phyloP scores from a whole-genome alignment of 2,113 vertebrate genomes.

The Anoplopoma fimbria region DNA sequence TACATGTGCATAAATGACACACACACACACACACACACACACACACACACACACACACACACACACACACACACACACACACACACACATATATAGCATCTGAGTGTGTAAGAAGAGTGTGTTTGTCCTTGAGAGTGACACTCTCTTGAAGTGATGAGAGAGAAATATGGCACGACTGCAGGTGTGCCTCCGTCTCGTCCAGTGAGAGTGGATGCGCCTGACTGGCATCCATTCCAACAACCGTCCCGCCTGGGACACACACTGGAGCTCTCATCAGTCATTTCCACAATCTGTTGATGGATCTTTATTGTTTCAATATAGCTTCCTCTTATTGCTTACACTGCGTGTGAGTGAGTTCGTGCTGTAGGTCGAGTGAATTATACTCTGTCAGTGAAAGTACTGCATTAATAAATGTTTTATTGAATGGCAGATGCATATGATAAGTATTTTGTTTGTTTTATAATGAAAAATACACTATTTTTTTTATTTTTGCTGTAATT shows the following conservation, averaged over 20 bases:
- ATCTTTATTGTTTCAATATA: slow-evolving; percentile 44
- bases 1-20: slow-evolving; percentile 26
- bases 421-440: not conserved
- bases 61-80: slow-evolving; percentile 2
- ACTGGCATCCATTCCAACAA: slow-evolving; percentile 63
- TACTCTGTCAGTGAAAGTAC: not conserved
- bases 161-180: slow-evolving; percentile 72
- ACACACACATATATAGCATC: slow-evolving; percentile 16
- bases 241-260: slow-evolving; percentile 38
- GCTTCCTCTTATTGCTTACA: not conserved
- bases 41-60: not conserved
- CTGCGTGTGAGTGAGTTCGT: not conserved
- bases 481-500: not conserved
- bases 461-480: not conserved
- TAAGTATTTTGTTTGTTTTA: not conserved
- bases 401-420: no score
- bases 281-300: slow-evolving; percentile 53
- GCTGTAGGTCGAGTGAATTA: not conserved
- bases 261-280: slow-evolving; percentile 47
- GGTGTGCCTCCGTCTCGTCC: slow-evolving; percentile 65
- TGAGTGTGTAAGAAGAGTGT: slow-evolving; percentile 40
- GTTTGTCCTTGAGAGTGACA: slow-evolving; percentile 65
- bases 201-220: slow-evolving; percentile 67
- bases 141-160: slow-evolving; percentile 76
- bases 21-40: not conserved